These are phyloP conservation scores for Agonopterix alstromeriana DNA, from an alignment of 2,888 invertebrate genomes.

Conservation along the genomic window DNA sequence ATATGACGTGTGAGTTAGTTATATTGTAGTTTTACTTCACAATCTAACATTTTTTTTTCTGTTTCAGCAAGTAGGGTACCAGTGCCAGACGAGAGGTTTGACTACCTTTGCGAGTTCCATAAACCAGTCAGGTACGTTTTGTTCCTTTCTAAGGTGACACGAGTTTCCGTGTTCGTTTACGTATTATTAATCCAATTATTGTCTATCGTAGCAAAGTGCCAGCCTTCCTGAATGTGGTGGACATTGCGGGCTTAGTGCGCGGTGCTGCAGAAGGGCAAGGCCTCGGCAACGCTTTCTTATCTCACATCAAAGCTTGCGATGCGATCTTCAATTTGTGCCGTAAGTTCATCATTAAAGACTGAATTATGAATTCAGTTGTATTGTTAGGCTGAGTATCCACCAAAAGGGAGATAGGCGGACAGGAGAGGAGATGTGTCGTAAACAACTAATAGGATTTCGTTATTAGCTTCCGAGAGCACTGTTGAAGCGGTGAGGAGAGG, in stretches of 20 bases:
- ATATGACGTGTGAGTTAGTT: too few species aligned
- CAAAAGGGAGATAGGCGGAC: too few species aligned
- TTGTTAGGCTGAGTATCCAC: too few species aligned
- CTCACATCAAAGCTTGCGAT: conserved; percentile 99
- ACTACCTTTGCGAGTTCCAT: conserved; percentile 94
- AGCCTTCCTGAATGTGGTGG: conserved; percentile 97
- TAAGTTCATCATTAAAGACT: conserved; percentile 71
- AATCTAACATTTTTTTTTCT: conserved; percentile 28
- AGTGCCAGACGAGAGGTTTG: conserved; percentile 96
- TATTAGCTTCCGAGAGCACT: too few species aligned
- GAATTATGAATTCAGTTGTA: too few species aligned
- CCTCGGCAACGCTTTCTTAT: conserved; percentile 98
- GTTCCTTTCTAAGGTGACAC: too few species aligned
- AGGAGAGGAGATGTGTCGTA: too few species aligned
- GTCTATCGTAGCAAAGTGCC: conserved; percentile 94
- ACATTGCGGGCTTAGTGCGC: conserved; percentile 98
- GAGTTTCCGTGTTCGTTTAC: conserved; percentile 16
- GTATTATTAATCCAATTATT: not conserved
- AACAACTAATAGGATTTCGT: too few species aligned
- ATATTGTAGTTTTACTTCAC: not conserved
- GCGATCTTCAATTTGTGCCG: conserved; percentile 98
- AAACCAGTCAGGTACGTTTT: conserved; percentile 90
- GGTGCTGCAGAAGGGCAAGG: conserved; percentile 99
- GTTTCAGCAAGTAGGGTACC: conserved; percentile 92
- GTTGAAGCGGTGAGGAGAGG: too few species aligned